Evolutionary conservation across 2,888 invertebrate genomes (phyloP).

Genomic region (Cremastobaeus sp.): DNA sequence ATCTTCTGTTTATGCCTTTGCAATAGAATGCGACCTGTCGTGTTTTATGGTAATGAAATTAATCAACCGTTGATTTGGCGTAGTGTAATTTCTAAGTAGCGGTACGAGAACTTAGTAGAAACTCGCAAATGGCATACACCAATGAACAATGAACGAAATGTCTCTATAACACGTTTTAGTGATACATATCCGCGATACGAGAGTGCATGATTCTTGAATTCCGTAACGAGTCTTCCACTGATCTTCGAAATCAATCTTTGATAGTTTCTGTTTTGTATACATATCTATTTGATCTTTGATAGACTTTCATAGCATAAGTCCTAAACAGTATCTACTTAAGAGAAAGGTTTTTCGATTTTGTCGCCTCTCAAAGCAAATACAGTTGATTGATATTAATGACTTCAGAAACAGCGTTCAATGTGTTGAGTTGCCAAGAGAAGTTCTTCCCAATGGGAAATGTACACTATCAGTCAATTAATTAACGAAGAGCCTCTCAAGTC

Average conservation of each 20-base stretch:
- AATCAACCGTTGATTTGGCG: constrained; percentile 42
- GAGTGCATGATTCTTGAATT: constrained; percentile 49
- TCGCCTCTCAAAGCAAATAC: too few relatives aligned
- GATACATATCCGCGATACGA: constrained; percentile 45
- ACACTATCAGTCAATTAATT: too few relatives aligned
- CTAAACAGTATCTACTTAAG: too few relatives aligned
- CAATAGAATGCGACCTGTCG: constrained; percentile 44
- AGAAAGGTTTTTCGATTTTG: too few relatives aligned
- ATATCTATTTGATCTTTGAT: not conserved
- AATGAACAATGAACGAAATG: constrained; percentile 30
- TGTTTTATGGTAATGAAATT: constrained; percentile 54
- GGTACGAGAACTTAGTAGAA: too few relatives aligned
- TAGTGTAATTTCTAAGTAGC: constrained; percentile 52
- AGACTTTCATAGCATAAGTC: too few relatives aligned
- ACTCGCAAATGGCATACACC: constrained; percentile 28
- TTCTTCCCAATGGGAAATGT: too few relatives aligned
- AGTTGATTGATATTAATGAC: too few relatives aligned
- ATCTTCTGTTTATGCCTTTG: too few relatives aligned
- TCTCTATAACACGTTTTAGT: constrained; percentile 12
- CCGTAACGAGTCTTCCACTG: constrained; percentile 40
- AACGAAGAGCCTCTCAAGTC: too few relatives aligned
- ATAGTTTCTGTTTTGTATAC: not conserved
- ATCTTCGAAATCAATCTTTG: constrained; percentile 5
- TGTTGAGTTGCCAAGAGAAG: too few relatives aligned
- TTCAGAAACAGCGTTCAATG: too few relatives aligned